Conservation (phyloP, 2,113 vertebrate species). For the Erpornis zantholeuca region DNA sequence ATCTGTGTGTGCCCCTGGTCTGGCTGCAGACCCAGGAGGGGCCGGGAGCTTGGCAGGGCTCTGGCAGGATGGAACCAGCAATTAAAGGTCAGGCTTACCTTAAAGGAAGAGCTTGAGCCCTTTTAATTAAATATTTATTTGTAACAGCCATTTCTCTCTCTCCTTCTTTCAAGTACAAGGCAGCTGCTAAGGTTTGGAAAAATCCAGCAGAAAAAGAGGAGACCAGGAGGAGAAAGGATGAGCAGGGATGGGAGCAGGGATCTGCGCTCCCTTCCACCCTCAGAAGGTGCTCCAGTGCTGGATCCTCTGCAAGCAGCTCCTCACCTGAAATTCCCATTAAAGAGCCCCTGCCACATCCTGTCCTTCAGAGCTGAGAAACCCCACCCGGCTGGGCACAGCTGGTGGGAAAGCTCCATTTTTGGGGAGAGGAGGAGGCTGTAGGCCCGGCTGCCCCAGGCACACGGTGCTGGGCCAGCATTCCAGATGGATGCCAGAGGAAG, state of each 20-base stretch:
- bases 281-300: neutral
- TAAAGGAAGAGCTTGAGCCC: neutral
- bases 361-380: neutral
- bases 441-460: accelerated
- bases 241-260: neutral
- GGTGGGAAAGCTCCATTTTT: neutral
- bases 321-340: neutral
- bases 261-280: accelerated
- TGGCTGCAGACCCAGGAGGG: neutral
- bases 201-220: neutral
- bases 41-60: neutral
- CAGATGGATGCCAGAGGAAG: neutral
- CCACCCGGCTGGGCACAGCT: accelerated
- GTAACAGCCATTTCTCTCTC: neutral
- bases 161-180: neutral
- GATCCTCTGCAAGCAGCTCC: neutral
- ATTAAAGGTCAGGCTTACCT: neutral
- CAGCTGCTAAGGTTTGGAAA: neutral
- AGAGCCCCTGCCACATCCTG: neutral
- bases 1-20: accelerated
- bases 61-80: neutral
- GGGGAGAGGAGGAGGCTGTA: neutral
- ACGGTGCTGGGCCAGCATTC: neutral
- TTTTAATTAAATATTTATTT: neutral
- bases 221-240: neutral